These are phyloP conservation scores for Apoda limacodes DNA, from an alignment of 2,888 invertebrate genomes.

Conservation along the genomic window DNA sequence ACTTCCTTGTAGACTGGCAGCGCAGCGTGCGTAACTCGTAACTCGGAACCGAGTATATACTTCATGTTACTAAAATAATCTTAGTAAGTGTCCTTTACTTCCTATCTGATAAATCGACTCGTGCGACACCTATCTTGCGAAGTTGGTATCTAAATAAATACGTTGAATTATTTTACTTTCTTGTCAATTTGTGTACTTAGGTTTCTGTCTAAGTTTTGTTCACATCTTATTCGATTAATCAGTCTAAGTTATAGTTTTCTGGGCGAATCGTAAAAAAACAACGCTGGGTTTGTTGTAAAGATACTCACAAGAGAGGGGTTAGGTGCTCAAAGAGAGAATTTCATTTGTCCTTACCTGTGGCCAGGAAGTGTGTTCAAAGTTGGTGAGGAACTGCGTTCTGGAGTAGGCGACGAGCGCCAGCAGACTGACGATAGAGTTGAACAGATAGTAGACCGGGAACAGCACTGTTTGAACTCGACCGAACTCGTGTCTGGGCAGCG, in stretches of 20 bases:
- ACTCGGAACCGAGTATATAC: no score
- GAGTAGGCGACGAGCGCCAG: slow-evolving; percentile 78
- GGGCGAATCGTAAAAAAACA: not conserved
- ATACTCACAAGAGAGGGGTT: no score
- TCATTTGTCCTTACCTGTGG: slow-evolving; percentile 51
- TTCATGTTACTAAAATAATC: no score
- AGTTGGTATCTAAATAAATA: no score
- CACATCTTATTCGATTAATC: not conserved
- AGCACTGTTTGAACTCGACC: slow-evolving; percentile 88
- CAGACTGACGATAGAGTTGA: slow-evolving; percentile 81
- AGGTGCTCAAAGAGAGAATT: not conserved
- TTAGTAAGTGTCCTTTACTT: no score
- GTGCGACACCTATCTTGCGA: no score
- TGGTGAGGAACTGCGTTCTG: slow-evolving; percentile 69
- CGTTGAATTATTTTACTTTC: no score
- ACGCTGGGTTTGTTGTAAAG: slow-evolving; percentile 1
- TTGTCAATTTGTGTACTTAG: slow-evolving; percentile 10
- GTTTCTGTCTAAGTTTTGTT: not conserved
- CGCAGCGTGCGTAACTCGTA: no score
- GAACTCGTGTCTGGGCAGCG: slow-evolving; percentile 87
- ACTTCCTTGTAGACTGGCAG: no score
- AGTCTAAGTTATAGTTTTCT: not conserved
- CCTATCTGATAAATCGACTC: no score
- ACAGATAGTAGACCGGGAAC: slow-evolving; percentile 88
- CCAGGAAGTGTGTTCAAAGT: slow-evolving; percentile 49